phyloP scores from a whole-genome alignment of 2,888 invertebrate species.

The Morinoia aosen region DNA sequence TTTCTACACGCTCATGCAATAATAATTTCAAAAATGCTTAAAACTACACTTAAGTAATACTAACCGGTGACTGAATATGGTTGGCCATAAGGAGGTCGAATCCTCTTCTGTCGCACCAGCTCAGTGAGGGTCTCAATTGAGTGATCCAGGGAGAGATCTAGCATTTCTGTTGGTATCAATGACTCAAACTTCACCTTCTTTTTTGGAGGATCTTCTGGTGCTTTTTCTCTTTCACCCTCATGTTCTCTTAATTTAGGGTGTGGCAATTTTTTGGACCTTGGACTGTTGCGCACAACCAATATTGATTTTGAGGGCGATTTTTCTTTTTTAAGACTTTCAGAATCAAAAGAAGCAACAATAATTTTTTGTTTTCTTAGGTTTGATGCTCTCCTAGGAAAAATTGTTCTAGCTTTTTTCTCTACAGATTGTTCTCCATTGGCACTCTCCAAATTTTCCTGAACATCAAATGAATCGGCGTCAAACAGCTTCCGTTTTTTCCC shows the following conservation, averaged over 20 bases:
- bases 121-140: conserved; percentile 44
- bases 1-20: too few relatives aligned
- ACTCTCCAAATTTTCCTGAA: background rate
- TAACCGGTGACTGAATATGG: conserved; percentile 53
- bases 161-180: background rate
- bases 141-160: background rate
- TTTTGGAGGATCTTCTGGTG: background rate
- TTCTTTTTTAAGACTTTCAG: background rate
- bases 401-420: background rate
- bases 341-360: background rate
- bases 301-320: conserved; percentile 8
- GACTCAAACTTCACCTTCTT: conserved; percentile 39
- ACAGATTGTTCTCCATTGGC: background rate
- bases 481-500: conserved; percentile 7
- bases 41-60: background rate
- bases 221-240: background rate
- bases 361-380: background rate
- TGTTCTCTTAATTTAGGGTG: background rate
- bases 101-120: background rate
- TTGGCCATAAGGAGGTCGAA: background rate
- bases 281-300: background rate
- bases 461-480: background rate
- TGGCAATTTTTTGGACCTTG: background rate
- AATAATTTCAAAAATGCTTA: too few relatives aligned
- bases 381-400: background rate